Evolutionary conservation across 2,888 invertebrate species (phyloP), one percentile per base, ranked within the genome.

Genomic region (Plusia festucae): DNA sequence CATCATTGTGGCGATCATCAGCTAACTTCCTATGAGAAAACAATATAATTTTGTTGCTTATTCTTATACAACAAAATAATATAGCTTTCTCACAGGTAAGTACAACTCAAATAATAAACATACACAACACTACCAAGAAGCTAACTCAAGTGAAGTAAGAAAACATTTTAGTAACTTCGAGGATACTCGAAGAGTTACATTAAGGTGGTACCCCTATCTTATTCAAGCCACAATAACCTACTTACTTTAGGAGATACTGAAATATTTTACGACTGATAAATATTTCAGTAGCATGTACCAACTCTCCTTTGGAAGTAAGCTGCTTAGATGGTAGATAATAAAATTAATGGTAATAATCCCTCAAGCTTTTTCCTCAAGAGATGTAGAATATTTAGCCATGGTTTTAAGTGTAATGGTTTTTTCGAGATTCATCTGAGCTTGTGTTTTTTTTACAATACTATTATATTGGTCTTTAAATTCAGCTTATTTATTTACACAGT

Each of bases 191-290:
- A 40, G 40, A 4, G 40, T 3, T n/a, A n/a, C 40, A 40, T 40
- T 40, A 49, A 74, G 75, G 51, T 60, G 34, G 9, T 57, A 13
- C 46, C 16, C 49, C 51, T 49, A 57, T 64, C 57, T 69, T 57
- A 49, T 53, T 54, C 52, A 60, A 74, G 18, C 60, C 53, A 59
- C 59, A 72, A 59, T 51, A 72, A 68, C 64, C 53, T 60, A 53
- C 57, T 56, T 52, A 57, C 65, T 73, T 76, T 63, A 73, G 60
- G 65, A 69, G 65, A 63, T 60, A 73, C 65, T 73, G 62, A 76
- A 75, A 73, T 68, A 69, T 73, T 77, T 76, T 76, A 75, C 46
- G 77, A 63, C 62, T 73, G 57, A 69, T 75, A 76, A 69, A 75
- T 75, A 77, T 75, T 75, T 75, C 34, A 75, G 75, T 60, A 69